Conservation (phyloP, 2,888 invertebrate species). For the Oscheius sp. region DNA sequence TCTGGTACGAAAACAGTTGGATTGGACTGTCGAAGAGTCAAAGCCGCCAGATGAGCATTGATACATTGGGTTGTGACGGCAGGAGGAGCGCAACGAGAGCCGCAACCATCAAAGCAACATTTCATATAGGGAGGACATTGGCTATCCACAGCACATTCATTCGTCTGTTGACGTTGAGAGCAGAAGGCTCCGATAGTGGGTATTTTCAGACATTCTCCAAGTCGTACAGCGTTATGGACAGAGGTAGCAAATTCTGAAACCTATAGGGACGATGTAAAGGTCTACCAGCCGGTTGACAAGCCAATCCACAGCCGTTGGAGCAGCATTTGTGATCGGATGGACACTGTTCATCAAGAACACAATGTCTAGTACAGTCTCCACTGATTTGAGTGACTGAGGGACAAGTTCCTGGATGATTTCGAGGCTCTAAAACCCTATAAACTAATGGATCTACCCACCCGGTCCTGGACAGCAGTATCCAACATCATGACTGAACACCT, state of each 20-base stretch:
- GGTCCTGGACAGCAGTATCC: constrained; percentile 61
- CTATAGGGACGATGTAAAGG: not conserved
- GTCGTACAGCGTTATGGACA: not conserved
- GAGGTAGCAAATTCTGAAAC: constrained; percentile 31
- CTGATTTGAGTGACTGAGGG: constrained; percentile 43
- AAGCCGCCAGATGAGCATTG: constrained; percentile 8
- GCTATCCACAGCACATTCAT: constrained; percentile 50
- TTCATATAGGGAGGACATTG: constrained; percentile 61
- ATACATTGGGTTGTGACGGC: constrained; percentile 42
- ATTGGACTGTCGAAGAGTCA: constrained; percentile 14
- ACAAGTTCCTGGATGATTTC: constrained; percentile 46
- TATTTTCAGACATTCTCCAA: constrained; percentile 44
- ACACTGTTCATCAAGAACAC: constrained; percentile 59
- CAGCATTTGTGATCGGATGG: constrained; percentile 60
- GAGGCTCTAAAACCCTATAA: constrained; percentile 22
- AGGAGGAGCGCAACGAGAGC: constrained; percentile 52
- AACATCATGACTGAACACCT: constrained; percentile 41
- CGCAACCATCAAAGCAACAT: constrained; percentile 67
- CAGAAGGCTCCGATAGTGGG: constrained; percentile 46
- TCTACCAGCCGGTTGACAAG: constrained; percentile 45
- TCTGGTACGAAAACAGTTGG: constrained; percentile 42
- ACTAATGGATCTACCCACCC: constrained; percentile 29
- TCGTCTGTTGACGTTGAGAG: constrained; percentile 28
- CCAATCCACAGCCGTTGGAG: constrained; percentile 65
- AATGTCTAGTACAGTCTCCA: constrained; percentile 47